A percentile compares a stretch with the other conserved stretches of the same genome.
Conservation (phyloP, 2,113 vertebrate species). For the Ailurus styani region DNA sequence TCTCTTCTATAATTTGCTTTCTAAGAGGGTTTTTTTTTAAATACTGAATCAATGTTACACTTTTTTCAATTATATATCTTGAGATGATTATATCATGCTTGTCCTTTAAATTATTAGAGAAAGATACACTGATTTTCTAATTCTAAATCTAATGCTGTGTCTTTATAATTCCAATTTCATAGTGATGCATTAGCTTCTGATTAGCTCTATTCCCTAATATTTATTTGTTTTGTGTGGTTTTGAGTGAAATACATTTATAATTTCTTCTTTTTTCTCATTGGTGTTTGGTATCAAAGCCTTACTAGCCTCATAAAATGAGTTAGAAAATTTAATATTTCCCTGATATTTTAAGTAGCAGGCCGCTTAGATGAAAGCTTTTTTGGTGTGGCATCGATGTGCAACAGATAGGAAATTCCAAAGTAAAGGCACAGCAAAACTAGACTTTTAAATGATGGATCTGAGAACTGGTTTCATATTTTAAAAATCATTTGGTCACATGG, state of each 20-base stretch:
- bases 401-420: neutral
- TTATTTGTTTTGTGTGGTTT: neutral
- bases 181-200: neutral
- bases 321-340: neutral
- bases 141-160: neutral
- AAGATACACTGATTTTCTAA: neutral
- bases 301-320: neutral
- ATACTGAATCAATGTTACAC: neutral
- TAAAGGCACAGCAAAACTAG: neutral
- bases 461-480: conserved; percentile 1
- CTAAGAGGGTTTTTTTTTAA: neutral
- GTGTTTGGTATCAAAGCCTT: neutral
- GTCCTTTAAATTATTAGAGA: neutral
- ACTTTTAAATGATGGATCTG: neutral
- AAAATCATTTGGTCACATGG: neutral
- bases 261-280: neutral
- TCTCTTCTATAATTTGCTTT: neutral
- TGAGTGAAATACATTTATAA: neutral
- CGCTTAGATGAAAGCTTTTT: neutral
- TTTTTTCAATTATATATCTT: neutral
- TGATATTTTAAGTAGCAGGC: neutral
- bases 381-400: neutral
- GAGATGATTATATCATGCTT: neutral
- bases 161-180: neutral
- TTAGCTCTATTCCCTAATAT: neutral